Evolutionary conservation across 2,888 invertebrate genomes (phyloP), one percentile per base, ranked within the genome.

Genomic region (Ennomos fuscantarius): DNA sequence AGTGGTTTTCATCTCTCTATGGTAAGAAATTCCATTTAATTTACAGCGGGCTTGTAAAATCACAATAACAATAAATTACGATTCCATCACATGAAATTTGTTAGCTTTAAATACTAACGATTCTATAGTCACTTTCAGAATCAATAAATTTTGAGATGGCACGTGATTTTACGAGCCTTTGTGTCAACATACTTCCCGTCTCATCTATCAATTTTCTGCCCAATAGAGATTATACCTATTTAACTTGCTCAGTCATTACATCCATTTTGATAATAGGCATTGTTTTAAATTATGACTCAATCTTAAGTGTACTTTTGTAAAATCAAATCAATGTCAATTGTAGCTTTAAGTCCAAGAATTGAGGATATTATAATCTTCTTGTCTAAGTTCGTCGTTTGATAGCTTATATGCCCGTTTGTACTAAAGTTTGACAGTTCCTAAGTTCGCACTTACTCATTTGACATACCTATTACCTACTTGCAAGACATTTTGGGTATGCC

Each of bases 201-300:
- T 65, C 72, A 79, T 82, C 80, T 80, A 82, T 81, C 73, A 74
- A 73, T 74, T 2, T 70, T 61, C 64, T 54, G 63, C 44, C 54
- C 58, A 65, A 66, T 64, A 65, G 63, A 69, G 66, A 65, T 65
- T 71, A 76, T 74, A 71, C 67, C 65, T 66, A 67, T 74, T 74
- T 76, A 74, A 62, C 72, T 71, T 73, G 70, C 69, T 65, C 68
- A 62, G 65, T 73, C 74, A 79, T 79, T 78, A 80, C 72, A 72
- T 73, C 67, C 65, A 72, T 66, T 69, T 75, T 79, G 79, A 77
- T 73, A 76, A 81, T 80, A 70, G 65, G 60, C 65, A 69, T 76
- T 72, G 69, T 74, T 76, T 78, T 74, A 69, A 53, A 61, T 47
- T 65, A n/a, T n/a, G 60, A 55, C 48, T 61, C 70, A 60, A 72